Evolutionary conservation across 2,113 vertebrate genomes (phyloP).

Genomic region (Delphinapterus leucas): DNA sequence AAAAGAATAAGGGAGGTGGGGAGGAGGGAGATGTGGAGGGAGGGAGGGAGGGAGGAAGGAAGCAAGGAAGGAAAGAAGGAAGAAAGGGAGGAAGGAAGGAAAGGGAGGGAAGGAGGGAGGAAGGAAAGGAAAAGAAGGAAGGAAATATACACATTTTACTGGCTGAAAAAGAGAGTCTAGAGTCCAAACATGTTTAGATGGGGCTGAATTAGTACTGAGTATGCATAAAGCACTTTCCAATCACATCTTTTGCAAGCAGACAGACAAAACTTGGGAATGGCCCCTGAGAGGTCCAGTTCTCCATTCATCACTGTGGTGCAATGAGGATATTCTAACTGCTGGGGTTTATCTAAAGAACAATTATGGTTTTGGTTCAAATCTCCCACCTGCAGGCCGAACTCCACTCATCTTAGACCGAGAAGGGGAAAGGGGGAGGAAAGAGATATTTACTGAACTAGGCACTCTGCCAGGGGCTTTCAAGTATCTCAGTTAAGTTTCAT

Average conservation of each 20-base stretch:
- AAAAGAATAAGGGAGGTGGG: no score
- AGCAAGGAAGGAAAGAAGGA: no score
- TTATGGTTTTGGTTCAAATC: neutral
- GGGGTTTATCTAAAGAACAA: neutral
- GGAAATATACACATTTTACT: neutral
- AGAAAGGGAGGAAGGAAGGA: no score
- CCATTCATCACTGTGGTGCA: neutral
- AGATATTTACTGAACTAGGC: neutral
- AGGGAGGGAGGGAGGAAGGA: no score
- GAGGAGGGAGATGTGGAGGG: no score
- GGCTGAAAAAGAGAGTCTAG: neutral
- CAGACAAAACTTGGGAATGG: neutral
- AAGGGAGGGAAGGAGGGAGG: neutral
- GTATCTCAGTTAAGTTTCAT: neutral
- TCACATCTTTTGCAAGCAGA: neutral
- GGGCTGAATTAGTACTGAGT: neutral
- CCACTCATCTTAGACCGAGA: neutral
- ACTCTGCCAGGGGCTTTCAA: neutral
- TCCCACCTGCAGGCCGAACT: neutral
- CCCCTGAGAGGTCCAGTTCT: neutral
- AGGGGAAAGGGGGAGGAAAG: neutral
- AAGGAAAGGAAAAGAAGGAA: neutral
- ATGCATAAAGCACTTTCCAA: neutral
- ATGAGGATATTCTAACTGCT: neutral
- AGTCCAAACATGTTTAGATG: neutral